These are phyloP conservation scores for Microtus pennsylvanicus DNA, from an alignment of 2,113 vertebrate genomes.

Conservation along the genomic window DNA sequence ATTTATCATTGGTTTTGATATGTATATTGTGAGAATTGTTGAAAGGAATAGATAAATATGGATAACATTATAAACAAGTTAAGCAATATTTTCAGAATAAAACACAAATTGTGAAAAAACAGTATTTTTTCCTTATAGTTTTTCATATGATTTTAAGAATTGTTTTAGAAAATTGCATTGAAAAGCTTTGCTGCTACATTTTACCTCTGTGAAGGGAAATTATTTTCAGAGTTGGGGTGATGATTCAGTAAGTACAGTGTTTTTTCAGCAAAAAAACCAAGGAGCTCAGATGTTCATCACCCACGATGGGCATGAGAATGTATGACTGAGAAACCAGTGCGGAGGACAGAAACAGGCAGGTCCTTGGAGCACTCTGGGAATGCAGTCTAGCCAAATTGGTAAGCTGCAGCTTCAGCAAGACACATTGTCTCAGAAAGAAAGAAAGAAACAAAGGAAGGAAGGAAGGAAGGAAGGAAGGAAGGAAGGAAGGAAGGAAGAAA, in stretches of 20 bases:
- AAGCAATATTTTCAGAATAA: constrained; percentile 22
- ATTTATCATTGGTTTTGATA: not conserved
- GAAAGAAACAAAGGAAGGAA: accelerated
- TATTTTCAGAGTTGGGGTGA: not conserved
- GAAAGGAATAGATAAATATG: not conserved
- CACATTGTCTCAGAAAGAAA: not conserved
- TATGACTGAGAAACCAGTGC: not conserved
- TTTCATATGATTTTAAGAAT: not conserved
- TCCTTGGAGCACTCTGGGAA: too few species aligned
- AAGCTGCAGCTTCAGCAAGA: not conserved
- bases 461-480: too few species aligned
- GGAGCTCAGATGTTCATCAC: not conserved
- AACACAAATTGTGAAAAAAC: not conserved
- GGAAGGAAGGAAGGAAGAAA: too few species aligned
- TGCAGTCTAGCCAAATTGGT: not conserved
- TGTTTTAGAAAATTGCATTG: not conserved
- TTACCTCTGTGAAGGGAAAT: not conserved
- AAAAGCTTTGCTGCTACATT: not conserved
- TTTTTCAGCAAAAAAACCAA: not conserved
- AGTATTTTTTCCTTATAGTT: not conserved
- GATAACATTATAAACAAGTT: not conserved
- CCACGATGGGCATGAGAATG: not conserved
- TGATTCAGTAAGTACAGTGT: not conserved
- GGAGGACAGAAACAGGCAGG: not conserved
- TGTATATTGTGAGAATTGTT: not conserved